Percentiles rank a stretch among this genome's conserved stretches.
Evolutionary conservation across 2,888 invertebrate species (phyloP).

Genomic region (Alloplasta piceator): DNA sequence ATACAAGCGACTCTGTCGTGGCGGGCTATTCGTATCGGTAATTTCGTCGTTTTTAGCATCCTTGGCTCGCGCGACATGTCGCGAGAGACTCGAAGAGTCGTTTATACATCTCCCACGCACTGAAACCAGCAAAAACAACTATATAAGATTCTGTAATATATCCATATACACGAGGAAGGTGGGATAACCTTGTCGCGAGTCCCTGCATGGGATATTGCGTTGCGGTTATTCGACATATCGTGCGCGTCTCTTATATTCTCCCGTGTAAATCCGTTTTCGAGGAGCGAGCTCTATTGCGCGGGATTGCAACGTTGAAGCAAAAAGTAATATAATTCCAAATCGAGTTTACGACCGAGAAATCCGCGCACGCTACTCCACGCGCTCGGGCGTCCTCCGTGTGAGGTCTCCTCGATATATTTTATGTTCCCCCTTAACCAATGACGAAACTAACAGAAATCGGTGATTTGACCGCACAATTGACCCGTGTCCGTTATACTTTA

Average conservation of each 20-base stretch:
- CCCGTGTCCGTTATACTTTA: conserved; percentile 41
- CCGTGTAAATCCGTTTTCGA: neutral
- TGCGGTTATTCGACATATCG: too few relatives aligned
- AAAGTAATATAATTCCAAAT: conserved; percentile 1
- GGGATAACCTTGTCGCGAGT: conserved; percentile 22
- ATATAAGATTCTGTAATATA: conserved; percentile 14
- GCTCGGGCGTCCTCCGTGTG: conserved; percentile 32
- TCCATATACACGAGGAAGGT: conserved; percentile 11
- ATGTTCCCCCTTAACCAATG: conserved; percentile 28
- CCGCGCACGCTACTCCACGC: neutral
- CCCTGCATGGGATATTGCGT: neutral
- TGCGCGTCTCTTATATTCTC: too few relatives aligned
- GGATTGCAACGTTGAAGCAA: conserved; percentile 4
- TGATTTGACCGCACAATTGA: conserved; percentile 48
- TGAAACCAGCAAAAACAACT: conserved; percentile 11
- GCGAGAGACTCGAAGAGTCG: neutral
- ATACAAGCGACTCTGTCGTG: too few relatives aligned
- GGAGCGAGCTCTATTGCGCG: conserved; percentile 30
- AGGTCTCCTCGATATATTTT: conserved; percentile 24
- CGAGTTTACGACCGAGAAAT: conserved; percentile 29
- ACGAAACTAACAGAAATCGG: conserved; percentile 41
- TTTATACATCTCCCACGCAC: conserved; percentile 17
- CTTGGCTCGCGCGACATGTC: conserved; percentile 1
- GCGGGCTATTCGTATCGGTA: neutral
- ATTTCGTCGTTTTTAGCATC: conserved; percentile 19